Evolutionary conservation across 2,888 invertebrate species (phyloP).

Genomic region (Diarsia rubi): DNA sequence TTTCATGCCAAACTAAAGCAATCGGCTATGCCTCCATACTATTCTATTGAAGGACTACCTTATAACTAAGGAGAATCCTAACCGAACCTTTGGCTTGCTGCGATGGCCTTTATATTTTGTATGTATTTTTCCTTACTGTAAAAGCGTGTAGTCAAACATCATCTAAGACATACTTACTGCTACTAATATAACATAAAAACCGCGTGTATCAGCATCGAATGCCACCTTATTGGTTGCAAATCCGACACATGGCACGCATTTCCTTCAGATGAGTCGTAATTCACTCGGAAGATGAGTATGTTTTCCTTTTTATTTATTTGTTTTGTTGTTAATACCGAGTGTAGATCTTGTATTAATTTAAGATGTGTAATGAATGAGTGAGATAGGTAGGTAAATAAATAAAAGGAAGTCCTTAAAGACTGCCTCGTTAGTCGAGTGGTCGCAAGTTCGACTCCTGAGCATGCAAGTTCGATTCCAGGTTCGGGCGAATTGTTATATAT

Average conservation of each 20-base stretch:
- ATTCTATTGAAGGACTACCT: not conserved
- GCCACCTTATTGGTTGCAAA: conserved; percentile 25
- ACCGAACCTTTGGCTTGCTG: not conserved
- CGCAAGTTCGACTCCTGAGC: too few relatives aligned
- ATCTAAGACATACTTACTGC: not conserved
- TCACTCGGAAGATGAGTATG: not conserved
- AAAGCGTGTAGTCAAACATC: not conserved
- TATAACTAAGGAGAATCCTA: not conserved
- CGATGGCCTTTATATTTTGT: not conserved
- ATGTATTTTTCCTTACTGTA: not conserved
- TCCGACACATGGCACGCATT: conserved; percentile 29
- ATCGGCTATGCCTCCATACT: not conserved
- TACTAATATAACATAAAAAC: conserved; percentile 24
- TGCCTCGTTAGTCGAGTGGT: too few relatives aligned
- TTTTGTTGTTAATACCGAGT: not conserved
- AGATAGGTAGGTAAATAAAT: not conserved
- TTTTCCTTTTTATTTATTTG: not conserved
- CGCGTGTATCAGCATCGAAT: not conserved
- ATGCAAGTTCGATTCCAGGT: too few relatives aligned
- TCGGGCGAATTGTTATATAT: too few relatives aligned
- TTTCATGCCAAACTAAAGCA: not conserved
- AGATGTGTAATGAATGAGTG: not conserved
- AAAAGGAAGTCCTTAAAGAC: not conserved
- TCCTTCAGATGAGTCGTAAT: conserved; percentile 31
- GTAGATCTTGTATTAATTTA: not conserved